Conservation (phyloP, 2,888 invertebrate genomes). For the Merodon equestris region DNA sequence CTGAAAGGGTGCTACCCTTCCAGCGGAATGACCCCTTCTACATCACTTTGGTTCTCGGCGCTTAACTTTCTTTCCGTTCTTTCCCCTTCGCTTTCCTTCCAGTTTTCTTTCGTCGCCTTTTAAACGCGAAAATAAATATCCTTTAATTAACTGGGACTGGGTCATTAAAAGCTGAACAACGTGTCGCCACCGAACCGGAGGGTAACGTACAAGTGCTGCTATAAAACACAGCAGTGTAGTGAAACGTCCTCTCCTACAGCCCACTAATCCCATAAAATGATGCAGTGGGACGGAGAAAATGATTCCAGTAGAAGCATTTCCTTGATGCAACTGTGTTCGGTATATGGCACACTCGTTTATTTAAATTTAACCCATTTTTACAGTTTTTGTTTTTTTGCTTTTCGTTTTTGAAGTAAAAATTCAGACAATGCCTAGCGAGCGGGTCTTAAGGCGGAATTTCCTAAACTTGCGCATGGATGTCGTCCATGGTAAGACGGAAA, state of each 20-base stretch:
- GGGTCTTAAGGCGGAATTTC: conserved; percentile 9
- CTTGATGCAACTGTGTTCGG: conserved; percentile 11
- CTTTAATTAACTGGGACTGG: conserved; percentile 51
- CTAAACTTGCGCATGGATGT: conserved; percentile 5
- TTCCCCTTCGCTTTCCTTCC: too few species aligned
- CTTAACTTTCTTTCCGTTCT: too few species aligned
- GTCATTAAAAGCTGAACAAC: conserved; percentile 39
- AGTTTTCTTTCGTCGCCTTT: not conserved
- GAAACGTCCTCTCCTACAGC: too few species aligned
- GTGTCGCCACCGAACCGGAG: conserved; percentile 7
- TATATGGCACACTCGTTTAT: conserved; percentile 1
- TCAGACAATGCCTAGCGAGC: conserved; percentile 14
- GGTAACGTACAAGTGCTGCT: not conserved
- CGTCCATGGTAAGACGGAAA: conserved; percentile 29
- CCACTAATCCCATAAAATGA: too few species aligned
- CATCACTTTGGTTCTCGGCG: too few species aligned
- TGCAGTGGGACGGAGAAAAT: conserved; percentile 1
- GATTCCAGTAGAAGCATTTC: conserved; percentile 26
- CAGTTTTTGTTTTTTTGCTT: too few species aligned
- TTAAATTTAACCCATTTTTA: conserved; percentile 44
- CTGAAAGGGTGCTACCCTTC: not conserved
- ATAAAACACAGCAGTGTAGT: not conserved
- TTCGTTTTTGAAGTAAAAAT: not conserved
- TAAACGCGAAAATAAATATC: conserved; percentile 16
- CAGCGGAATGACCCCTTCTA: too few species aligned